phyloP scores from a whole-genome alignment of 2,797 vertebrate genomes.

The Bufotes viridis region DNA sequence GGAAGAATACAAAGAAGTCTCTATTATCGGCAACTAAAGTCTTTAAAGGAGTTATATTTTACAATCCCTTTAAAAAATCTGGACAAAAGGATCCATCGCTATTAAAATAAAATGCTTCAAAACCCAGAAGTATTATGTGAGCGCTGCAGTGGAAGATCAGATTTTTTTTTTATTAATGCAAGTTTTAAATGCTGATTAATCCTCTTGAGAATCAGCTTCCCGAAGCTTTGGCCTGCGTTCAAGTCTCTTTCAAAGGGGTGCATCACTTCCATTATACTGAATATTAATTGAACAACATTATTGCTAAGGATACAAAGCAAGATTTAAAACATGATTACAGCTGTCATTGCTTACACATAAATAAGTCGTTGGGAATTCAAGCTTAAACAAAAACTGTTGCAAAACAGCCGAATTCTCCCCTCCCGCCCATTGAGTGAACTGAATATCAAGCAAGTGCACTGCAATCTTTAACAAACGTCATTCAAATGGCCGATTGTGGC shows the following conservation, averaged over 20 bases:
- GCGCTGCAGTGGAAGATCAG: slow-evolving; percentile 75
- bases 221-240: slow-evolving; percentile 80
- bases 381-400: slow-evolving; percentile 57
- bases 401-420: slow-evolving; percentile 63
- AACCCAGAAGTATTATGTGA: slow-evolving; percentile 76
- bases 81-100: slow-evolving; percentile 72
- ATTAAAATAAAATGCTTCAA: slow-evolving; percentile 78
- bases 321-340: slow-evolving; percentile 79
- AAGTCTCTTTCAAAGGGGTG: slow-evolving; percentile 78
- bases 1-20: background rate
- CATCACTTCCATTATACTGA: slow-evolving; percentile 80
- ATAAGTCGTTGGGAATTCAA: slow-evolving; percentile 76
- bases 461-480: slow-evolving; percentile 11
- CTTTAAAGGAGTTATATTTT: slow-evolving; percentile 71
- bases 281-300: slow-evolving; percentile 82
- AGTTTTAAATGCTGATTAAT: slow-evolving; percentile 88
- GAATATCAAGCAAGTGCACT: slow-evolving; percentile 31
- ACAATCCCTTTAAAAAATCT: slow-evolving; percentile 75
- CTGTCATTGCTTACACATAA: slow-evolving; percentile 79
- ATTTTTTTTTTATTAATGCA: slow-evolving; percentile 86
- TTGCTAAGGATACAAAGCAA: slow-evolving; percentile 79
- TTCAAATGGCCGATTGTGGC: background rate
- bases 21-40: background rate
- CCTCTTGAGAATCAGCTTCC: slow-evolving; percentile 83
- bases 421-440: slow-evolving; percentile 26